phyloP scores from a whole-genome alignment of 1,140 invertebrate genomes.

The Bathynomus jamesi region DNA sequence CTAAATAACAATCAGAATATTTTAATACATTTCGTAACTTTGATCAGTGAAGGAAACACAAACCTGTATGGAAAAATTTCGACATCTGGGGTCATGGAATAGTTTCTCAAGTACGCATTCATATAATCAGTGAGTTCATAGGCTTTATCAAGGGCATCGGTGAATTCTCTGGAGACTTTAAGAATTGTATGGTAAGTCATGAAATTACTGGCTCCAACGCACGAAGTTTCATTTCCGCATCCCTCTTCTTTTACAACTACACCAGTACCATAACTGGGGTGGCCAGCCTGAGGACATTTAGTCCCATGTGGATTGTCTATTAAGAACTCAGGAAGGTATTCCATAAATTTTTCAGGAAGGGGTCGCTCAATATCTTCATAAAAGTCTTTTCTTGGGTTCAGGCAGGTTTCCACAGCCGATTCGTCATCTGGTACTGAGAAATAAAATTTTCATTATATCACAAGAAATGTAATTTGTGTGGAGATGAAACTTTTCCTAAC shows the following conservation, averaged over 20 bases:
- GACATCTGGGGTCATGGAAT: background rate
- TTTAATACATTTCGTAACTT: background rate
- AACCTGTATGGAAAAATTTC: conserved; percentile 81
- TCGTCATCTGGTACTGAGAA: conserved; percentile 1
- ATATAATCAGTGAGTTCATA: conserved; percentile 65
- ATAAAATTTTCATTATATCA: too few relatives aligned
- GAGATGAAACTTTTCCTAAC: too few relatives aligned
- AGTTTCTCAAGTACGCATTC: conserved; percentile 56
- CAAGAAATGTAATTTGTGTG: too few relatives aligned
- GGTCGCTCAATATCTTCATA: conserved; percentile 34
- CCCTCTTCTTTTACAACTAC: conserved; percentile 40
- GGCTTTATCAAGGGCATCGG: conserved; percentile 63
- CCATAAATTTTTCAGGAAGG: conserved; percentile 55
- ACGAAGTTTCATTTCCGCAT: conserved; percentile 20
- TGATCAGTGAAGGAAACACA: conserved; percentile 25
- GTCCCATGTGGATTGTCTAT: conserved; percentile 64
- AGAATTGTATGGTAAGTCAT: conserved; percentile 82
- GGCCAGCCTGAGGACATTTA: conserved; percentile 68
- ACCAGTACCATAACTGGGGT: conserved; percentile 59
- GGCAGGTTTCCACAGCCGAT: conserved; percentile 5
- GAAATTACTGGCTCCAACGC: conserved; percentile 62
- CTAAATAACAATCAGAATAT: background rate
- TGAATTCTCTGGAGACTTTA: conserved; percentile 70
- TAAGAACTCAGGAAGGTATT: conserved; percentile 68
- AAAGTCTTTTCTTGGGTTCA: conserved; percentile 4